Percentiles rank a stretch among this genome's conserved stretches.
These are phyloP conservation scores for Ondatra zibethicus DNA, from an alignment of 2,113 vertebrate genomes.

Conservation along the genomic window DNA sequence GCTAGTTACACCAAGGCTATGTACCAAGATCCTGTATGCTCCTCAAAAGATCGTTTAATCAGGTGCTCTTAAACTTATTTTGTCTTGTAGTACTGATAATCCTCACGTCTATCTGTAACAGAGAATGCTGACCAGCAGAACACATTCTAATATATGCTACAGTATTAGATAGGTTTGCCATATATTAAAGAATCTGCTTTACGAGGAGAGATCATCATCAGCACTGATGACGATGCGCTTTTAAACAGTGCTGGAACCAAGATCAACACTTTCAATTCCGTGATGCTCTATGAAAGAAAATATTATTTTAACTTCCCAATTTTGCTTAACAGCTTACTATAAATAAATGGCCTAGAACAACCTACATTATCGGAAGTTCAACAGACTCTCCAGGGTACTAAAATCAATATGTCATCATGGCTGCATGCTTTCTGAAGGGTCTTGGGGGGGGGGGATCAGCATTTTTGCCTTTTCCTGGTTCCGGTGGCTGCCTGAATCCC, in stretches of 20 bases:
- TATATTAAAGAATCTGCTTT: not conserved
- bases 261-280: not conserved
- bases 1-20: not conserved
- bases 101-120: not conserved
- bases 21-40: not conserved
- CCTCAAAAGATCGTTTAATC: not conserved
- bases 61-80: slow-evolving; percentile 28
- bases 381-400: not conserved
- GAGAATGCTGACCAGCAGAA: slow-evolving; percentile 13
- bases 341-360: slow-evolving; percentile 13
- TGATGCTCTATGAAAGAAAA: not conserved
- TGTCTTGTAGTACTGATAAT: slow-evolving; percentile 11
- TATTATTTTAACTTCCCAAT: not conserved
- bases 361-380: slow-evolving; percentile 19
- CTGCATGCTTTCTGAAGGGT: not conserved
- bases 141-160: not conserved
- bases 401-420: not conserved
- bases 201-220: not conserved
- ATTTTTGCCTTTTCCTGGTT: not conserved
- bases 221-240: not conserved
- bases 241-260: not conserved
- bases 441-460: no score
- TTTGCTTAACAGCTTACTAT: not conserved
- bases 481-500: not conserved
- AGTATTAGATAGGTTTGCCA: not conserved